Percentiles rank a stretch among this genome's conserved stretches.
Evolutionary conservation across 1,140 invertebrate genomes (phyloP).

Genomic region (Dufourea novaeangliae): DNA sequence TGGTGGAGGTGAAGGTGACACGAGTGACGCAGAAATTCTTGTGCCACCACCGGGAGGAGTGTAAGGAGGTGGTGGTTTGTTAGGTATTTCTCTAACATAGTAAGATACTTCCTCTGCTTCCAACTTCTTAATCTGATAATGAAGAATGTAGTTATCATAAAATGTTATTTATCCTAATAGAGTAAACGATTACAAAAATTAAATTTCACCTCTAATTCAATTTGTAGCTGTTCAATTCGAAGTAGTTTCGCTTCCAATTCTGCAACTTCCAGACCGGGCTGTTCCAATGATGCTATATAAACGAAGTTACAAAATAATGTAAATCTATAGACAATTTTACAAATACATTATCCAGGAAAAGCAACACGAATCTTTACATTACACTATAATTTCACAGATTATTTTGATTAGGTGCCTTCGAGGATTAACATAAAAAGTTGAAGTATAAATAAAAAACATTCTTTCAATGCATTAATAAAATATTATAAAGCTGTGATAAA

Average conservation of each 20-base stretch:
- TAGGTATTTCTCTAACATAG: conserved; percentile 86
- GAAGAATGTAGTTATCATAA: conserved; percentile 3
- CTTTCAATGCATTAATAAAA: conserved; percentile 60
- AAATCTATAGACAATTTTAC: conserved; percentile 19
- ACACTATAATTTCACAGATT: conserved; percentile 56
- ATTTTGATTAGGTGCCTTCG: conserved; percentile 63
- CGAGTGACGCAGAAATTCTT: conserved; percentile 66
- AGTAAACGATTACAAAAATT: conserved; percentile 8
- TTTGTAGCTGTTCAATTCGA: conserved; percentile 83
- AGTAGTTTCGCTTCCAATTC: conserved; percentile 80
- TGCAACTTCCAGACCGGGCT: conserved; percentile 77
- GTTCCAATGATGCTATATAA: conserved; percentile 74
- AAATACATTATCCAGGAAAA: conserved; percentile 63
- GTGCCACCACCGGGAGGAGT: conserved; percentile 81
- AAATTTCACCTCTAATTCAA: conserved; percentile 83
- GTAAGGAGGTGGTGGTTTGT: conserved; percentile 88
- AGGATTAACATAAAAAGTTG: conserved; percentile 34
- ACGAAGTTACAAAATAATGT: conserved; percentile 41
- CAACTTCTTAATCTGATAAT: conserved; percentile 82
- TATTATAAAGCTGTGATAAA: conserved; percentile 68
- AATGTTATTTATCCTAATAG: conserved; percentile 21
- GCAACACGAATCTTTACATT: conserved; percentile 68
- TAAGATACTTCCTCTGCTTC: conserved; percentile 84
- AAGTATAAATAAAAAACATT: conserved; percentile 41
- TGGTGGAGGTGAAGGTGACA: conserved; percentile 69